These are phyloP conservation scores for Saguinus imperator DNA, from an alignment of 2,113 vertebrate species.

Conservation along the genomic window DNA sequence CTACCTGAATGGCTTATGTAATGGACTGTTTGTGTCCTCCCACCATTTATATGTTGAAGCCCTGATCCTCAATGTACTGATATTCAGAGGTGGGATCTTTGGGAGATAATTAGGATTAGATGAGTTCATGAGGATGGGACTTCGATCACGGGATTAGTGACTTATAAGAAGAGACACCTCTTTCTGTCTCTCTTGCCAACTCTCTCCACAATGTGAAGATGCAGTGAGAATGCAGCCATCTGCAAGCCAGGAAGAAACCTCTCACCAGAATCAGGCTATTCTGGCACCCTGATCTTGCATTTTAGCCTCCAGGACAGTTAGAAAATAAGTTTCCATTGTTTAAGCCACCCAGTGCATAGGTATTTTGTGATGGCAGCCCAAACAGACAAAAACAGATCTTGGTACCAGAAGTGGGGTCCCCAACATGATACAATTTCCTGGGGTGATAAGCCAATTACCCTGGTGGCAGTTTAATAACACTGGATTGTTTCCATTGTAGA, in stretches of 20 bases:
- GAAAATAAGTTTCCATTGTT: background rate
- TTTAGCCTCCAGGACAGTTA: background rate
- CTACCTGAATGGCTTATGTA: background rate
- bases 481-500: too few relatives aligned
- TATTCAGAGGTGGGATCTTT: background rate
- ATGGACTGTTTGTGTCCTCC: background rate
- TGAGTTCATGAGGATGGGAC: background rate
- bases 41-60: background rate
- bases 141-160: background rate
- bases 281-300: background rate
- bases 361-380: background rate
- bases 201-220: background rate
- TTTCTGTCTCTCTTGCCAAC: too few relatives aligned
- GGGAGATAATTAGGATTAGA: background rate
- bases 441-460: background rate
- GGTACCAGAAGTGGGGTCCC: background rate
- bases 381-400: background rate
- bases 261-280: background rate
- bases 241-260: background rate
- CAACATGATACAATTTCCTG: background rate
- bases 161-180: background rate
- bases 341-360: background rate
- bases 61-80: background rate
- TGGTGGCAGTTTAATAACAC: background rate
- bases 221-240: background rate